Conservation (phyloP, 2,888 invertebrate genomes). For the Polyploca ridens region DNA sequence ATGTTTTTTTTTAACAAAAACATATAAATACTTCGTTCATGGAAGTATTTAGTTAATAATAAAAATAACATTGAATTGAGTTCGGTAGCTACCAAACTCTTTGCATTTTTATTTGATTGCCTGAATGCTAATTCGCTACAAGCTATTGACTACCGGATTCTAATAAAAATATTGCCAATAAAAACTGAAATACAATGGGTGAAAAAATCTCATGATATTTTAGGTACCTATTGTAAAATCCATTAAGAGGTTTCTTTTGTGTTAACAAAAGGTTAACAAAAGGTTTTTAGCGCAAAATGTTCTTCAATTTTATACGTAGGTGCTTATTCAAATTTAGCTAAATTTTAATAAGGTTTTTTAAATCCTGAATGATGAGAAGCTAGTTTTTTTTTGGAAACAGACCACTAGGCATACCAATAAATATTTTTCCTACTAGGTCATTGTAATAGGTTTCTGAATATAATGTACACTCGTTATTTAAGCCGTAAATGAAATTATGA, state of each 20-base stretch:
- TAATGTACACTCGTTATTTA: background rate
- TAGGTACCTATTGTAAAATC: conserved; percentile 1
- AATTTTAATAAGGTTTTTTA: background rate
- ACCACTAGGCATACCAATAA: too few species aligned
- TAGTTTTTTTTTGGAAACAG: too few species aligned
- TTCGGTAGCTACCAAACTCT: background rate
- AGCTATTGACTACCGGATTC: conserved; percentile 6
- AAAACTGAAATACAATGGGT: conserved; percentile 2
- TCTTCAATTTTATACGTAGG: background rate
- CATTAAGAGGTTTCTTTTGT: conserved; percentile 6
- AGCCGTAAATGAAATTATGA: background rate
- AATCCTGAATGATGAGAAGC: background rate
- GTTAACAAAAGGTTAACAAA: too few species aligned
- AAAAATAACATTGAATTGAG: background rate
- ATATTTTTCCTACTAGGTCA: background rate
- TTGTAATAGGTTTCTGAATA: background rate
- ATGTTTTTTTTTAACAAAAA: too few species aligned
- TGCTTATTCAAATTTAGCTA: background rate
- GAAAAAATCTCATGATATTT: background rate
- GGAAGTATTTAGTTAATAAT: background rate
- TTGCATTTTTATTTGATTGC: background rate
- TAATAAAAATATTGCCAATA: conserved; percentile 10
- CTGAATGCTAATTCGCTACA: conserved; percentile 7
- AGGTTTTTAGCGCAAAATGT: conserved; percentile 2
- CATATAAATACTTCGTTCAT: too few species aligned